These are phyloP conservation scores for Melanostigma gelatinosum DNA, from an alignment of 2,113 vertebrate species.

Conservation along the genomic window DNA sequence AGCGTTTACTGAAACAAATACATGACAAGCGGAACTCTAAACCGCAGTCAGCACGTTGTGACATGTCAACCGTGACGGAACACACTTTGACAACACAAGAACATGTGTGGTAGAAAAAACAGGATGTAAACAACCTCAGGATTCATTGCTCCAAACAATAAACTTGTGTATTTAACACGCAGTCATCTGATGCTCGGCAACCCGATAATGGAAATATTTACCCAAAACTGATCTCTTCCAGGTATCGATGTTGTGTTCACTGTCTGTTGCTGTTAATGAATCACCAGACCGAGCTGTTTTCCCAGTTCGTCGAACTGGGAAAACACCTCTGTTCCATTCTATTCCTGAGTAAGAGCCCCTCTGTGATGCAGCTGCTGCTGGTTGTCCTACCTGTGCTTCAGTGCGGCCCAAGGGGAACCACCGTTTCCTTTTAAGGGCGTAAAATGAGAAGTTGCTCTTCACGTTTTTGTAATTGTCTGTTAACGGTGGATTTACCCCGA, in stretches of 20 bases:
- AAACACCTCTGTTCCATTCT: conserved; percentile 14
- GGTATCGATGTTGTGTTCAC: not conserved
- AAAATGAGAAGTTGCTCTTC: not conserved
- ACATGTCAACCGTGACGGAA: not conserved
- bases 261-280: not conserved
- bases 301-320: conserved; percentile 26
- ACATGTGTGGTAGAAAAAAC: not conserved
- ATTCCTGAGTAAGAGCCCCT: not conserved
- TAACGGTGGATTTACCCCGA: not conserved
- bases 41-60: not conserved
- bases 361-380: not conserved
- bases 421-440: not conserved
- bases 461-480: not conserved
- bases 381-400: not conserved
- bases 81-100: not conserved
- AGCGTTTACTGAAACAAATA: not conserved
- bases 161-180: not conserved
- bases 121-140: too few species aligned
- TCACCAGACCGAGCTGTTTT: not conserved
- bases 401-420: not conserved
- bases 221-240: not conserved
- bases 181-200: not conserved
- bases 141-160: not conserved
- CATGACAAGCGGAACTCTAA: not conserved
- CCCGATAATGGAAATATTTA: not conserved